Base-by-base conservation (phyloP, 2,113 vertebrate genomes). In the Scartelaos histophorus region DNA sequence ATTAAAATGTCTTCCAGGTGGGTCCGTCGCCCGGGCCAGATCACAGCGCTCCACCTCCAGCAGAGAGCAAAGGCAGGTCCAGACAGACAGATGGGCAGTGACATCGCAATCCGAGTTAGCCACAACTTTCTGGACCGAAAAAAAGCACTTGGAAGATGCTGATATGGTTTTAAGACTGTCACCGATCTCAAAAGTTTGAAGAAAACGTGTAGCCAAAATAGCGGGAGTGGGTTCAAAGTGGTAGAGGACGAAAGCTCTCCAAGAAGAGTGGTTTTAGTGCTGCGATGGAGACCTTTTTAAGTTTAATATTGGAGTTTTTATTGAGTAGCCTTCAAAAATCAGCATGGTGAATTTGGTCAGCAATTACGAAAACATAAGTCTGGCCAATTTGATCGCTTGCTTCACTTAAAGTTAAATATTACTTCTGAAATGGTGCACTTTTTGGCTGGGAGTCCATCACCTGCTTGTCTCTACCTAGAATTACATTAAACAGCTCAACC, bases 81-180 rank as follows among this genome's bases (percentile, higher is more conserved):
- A 29, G 58, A 3, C 60, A 66, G 83, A 83, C 90, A 92, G 89
- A 91, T 91, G 89, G 90, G 69, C 53, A 67, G 61, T 72, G 81
- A 88, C 83, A 75, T 57, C 54, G 71, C 56, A 24, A 38, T 21
- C 35, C 66, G n/a, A 64, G 67, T 73, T 64, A 51, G 68, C 58
- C 47, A 16, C 61, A 81, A 79, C 73, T 87, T 73, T 81, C 9
- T 61, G 66, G 67, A 45, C 64, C 62, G 6, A 46, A 75, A 61
- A 17, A 60, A 17, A 35, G 22, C 22, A 56, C 70, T 67, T 49
- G 53, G 70, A 58, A 65, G 71, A 54, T 1, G 70, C 76, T 47
- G 38, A 21, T 46, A 47, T 21, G 43, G 25, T 71, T 71, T 58
- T 7, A 46, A 45, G 7, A 61, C 58, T 19, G 29, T 17, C 11